Evolutionary conservation across 2,888 invertebrate genomes (phyloP).

Genomic region (Drosophila siamana): DNA sequence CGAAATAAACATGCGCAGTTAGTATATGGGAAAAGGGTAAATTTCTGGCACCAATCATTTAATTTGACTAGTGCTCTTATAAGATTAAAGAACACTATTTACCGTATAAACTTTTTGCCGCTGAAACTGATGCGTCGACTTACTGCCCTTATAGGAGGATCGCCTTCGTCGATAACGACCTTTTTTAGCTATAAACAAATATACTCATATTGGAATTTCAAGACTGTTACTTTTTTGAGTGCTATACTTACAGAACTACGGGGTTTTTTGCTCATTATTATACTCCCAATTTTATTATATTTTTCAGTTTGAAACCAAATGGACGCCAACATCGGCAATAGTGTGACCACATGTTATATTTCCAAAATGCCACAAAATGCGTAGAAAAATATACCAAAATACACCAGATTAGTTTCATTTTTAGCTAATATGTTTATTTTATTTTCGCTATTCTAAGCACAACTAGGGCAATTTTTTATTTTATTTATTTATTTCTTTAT

Average conservation of each 20-base stretch:
- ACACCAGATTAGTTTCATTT: no score
- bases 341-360: background rate
- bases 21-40: background rate
- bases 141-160: constrained; percentile 2
- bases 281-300: background rate
- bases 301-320: constrained; percentile 36
- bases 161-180: constrained; percentile 31
- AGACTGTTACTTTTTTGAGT: background rate
- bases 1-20: background rate
- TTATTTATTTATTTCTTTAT: no score
- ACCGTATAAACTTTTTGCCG: constrained; percentile 68
- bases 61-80: background rate
- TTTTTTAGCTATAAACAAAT: constrained; percentile 43
- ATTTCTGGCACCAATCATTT: background rate
- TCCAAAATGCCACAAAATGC: background rate
- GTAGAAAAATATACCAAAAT: background rate
- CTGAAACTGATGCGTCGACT: constrained; percentile 72
- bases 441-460: background rate
- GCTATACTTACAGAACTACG: constrained; percentile 57
- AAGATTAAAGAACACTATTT: background rate
- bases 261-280: constrained; percentile 49
- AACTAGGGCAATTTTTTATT: no score
- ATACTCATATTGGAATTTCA: background rate
- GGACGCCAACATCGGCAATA: constrained; percentile 37
- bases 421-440: background rate